Conservation (phyloP, 2,888 invertebrate species). For the Drosophila kuntzei region DNA sequence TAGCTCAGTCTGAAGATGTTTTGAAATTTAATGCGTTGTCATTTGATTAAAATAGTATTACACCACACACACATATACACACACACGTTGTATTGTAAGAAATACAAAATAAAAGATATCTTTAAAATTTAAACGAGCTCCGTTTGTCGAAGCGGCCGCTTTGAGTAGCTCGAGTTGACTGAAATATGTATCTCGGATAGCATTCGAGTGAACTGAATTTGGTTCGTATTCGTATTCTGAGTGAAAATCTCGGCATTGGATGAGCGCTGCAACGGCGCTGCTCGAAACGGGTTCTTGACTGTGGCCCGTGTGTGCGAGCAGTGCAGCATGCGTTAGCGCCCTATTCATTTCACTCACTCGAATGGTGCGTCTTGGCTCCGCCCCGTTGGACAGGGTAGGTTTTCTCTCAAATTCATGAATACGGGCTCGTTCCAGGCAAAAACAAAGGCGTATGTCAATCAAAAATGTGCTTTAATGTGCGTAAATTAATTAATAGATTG, state of each 20-base stretch:
- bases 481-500: slow-evolving; percentile 62
- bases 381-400: slow-evolving; percentile 56
- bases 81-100: slow-evolving; percentile 16
- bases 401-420: slow-evolving; percentile 14
- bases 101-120: background rate
- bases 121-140: slow-evolving; percentile 7
- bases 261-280: slow-evolving; percentile 35
- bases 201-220: slow-evolving; percentile 43
- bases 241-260: slow-evolving; percentile 69
- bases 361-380: slow-evolving; percentile 55
- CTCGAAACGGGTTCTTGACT: slow-evolving; percentile 64
- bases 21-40: slow-evolving; percentile 50
- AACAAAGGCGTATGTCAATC: slow-evolving; percentile 60
- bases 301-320: slow-evolving; percentile 23
- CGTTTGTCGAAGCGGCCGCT: slow-evolving; percentile 60
- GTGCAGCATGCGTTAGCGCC: slow-evolving; percentile 14
- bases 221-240: slow-evolving; percentile 49
- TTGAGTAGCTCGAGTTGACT: slow-evolving; percentile 78
- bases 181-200: slow-evolving; percentile 38
- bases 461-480: slow-evolving; percentile 44
- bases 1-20: slow-evolving; percentile 36
- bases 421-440: slow-evolving; percentile 26
- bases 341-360: slow-evolving; percentile 38
- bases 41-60: slow-evolving; percentile 38
- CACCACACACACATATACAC: slow-evolving; percentile 10